Percentiles rank a stretch among this genome's conserved stretches.
These are phyloP conservation scores for Mizuhopecten yessoensis DNA, from an alignment of 1,140 invertebrate genomes.

Conservation along the genomic window DNA sequence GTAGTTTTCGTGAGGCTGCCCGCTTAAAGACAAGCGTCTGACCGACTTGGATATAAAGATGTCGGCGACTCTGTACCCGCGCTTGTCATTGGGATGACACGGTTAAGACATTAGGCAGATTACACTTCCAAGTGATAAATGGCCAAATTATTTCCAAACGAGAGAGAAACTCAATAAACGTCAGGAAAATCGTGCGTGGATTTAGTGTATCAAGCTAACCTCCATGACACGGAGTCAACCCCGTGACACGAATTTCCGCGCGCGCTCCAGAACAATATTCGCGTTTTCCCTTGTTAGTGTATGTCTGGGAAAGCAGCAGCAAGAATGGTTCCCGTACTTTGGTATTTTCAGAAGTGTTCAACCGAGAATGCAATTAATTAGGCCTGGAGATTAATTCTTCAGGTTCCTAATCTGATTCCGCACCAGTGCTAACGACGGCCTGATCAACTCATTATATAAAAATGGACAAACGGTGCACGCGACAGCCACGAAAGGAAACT, in stretches of 20 bases:
- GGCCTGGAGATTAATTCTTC: not conserved
- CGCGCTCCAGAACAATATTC: not conserved
- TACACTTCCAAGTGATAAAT: not conserved
- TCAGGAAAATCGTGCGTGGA: not conserved
- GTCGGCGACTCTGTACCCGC: not conserved
- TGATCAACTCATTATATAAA: not conserved
- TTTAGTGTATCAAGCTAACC: not conserved
- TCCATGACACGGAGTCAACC: not conserved
- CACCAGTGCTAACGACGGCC: not conserved
- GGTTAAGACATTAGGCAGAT: not conserved
- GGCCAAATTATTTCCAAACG: conserved; percentile 15
- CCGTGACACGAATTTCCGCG: not conserved
- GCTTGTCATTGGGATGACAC: not conserved
- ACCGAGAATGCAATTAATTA: conserved; percentile 29
- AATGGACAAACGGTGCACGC: not conserved
- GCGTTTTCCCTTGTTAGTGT: not conserved
- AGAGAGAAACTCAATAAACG: not conserved
- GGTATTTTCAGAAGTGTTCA: conserved; percentile 24
- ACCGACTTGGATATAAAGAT: too few species aligned
- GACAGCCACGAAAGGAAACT: not conserved
- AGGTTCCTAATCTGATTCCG: not conserved
- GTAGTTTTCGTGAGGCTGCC: too few species aligned
- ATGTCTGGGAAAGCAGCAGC: not conserved
- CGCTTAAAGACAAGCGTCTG: too few species aligned
- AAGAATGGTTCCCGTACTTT: not conserved